phyloP scores from a whole-genome alignment of 1,140 invertebrate species.

The Choristoneura fumiferana region DNA sequence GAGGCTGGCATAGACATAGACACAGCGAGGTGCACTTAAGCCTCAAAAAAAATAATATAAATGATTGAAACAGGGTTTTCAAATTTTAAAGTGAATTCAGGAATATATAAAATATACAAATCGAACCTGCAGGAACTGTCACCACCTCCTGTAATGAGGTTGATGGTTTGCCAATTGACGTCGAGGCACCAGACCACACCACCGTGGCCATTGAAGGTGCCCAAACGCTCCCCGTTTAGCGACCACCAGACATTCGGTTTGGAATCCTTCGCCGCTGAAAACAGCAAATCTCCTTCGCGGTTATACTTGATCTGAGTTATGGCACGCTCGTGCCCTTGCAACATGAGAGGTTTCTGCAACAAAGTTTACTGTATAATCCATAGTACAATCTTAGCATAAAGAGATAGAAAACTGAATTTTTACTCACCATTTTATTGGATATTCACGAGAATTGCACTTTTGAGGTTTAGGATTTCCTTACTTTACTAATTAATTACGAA shows the following conservation, averaged over 20 bases:
- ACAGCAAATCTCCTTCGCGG: constrained; percentile 97
- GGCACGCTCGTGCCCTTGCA: constrained; percentile 98
- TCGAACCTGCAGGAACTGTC: constrained; percentile 87
- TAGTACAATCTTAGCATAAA: too few species aligned
- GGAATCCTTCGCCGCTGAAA: constrained; percentile 97
- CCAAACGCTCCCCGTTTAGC: constrained; percentile 98
- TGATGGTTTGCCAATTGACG: constrained; percentile 96
- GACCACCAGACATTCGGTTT: constrained; percentile 99
- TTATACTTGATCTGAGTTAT: constrained; percentile 99
- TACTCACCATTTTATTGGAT: too few species aligned
- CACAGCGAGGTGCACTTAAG: too few species aligned
- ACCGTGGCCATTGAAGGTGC: constrained; percentile 97
- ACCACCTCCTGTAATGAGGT: constrained; percentile 95
- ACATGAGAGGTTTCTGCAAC: constrained; percentile 94
- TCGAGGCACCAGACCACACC: constrained; percentile 99
- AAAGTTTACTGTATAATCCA: background rate
- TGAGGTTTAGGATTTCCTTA: too few species aligned
- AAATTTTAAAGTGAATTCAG: too few species aligned
- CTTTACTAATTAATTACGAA: too few species aligned
- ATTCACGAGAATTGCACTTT: too few species aligned
- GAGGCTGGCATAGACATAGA: too few species aligned
- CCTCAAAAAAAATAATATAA: too few species aligned
- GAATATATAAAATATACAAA: too few species aligned
- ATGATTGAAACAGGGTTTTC: too few species aligned
- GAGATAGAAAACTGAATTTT: too few species aligned